Evolutionary conservation across 2,113 vertebrate genomes (phyloP), one percentile per base, ranked within the genome.

Genomic region (Gasterosteus nipponicus): DNA sequence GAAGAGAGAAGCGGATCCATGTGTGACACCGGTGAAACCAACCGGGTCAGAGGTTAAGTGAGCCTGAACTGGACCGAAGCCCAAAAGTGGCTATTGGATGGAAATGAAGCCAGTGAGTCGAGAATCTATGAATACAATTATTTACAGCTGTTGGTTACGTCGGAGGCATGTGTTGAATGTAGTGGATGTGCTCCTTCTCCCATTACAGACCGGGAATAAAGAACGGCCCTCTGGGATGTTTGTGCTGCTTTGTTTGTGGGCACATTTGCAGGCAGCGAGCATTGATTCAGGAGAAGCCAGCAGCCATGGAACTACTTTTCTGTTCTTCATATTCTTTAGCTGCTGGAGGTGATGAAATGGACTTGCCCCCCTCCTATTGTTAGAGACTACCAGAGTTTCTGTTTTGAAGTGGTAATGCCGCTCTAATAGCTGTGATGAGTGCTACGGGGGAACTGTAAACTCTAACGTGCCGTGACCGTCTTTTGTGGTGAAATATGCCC

Each of bases 391-490:
- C 63, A 85, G 85, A 76, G 79, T 84, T 88, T 90, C 49, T 87
- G 89, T 91, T 91, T 92, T 93, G 93, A 92, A 92, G 89, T 91
- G 90, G 83, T 90, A 91, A 93, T 92, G 87, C 80, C 42, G 42
- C 69, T 83, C 77, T 92, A 92, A 92, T 93, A 82, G 84, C 85
- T 83, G 78, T 82, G 90, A 89, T 92, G 90, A 92, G 72, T 82
- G 82, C 89, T 89, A 83, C 49, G 73, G 87, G 88, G 83, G 72
- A 86, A 89, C 74, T 82, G 85, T 75, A 72, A 78, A 82, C 88
- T 70, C 69, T 92, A 92, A 92, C 79, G 53, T 66, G 72, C 89
- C 61, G 82, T 84, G 90, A 92, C 87, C 66, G 81, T 82, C 84
- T 85, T 91, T 92, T 92, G 90, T 90, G 39, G 72, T 71, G 80